A percentile compares a stretch with the other conserved stretches of the same genome.
phyloP scores from a whole-genome alignment of 2,797 vertebrate genomes.

The Lophius americanus region DNA sequence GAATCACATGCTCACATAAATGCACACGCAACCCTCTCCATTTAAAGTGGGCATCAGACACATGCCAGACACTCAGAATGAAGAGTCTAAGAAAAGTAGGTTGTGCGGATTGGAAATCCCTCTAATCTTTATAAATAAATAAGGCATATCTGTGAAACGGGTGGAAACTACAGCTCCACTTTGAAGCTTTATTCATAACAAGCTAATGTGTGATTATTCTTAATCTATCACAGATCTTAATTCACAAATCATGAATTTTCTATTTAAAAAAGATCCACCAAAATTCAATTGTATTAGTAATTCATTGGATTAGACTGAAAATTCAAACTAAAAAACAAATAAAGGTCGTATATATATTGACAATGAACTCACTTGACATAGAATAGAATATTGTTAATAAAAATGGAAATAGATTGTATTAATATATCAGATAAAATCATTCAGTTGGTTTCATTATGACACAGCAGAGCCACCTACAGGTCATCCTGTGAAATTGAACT shows the following conservation, averaged over 20 bases:
- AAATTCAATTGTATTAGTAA: too few relatives aligned
- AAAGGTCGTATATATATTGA: not conserved
- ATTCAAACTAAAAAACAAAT: not conserved
- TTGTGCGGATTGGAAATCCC: too few relatives aligned
- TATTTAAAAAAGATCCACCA: too few relatives aligned
- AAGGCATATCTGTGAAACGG: not conserved
- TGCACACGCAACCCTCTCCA: conserved; percentile 26
- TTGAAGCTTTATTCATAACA: not conserved
- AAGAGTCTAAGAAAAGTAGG: not conserved
- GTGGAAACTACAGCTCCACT: not conserved
- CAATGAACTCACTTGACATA: not conserved
- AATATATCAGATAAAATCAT: not conserved
- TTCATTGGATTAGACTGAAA: not conserved
- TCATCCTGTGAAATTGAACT: conserved; percentile 33
- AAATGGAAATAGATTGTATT: conserved; percentile 1
- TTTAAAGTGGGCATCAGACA: conserved; percentile 18
- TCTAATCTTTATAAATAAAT: too few relatives aligned
- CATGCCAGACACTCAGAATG: not conserved
- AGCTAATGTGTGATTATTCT: conserved; percentile 3
- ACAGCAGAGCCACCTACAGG: conserved; percentile 63
- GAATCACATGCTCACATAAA: conserved; percentile 45
- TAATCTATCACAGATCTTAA: not conserved
- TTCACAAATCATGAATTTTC: too few relatives aligned
- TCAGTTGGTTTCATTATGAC: conserved; percentile 10
- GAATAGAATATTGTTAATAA: not conserved